Conservation (phyloP, 2,888 invertebrate genomes). For the Brenthis hecate region DNA sequence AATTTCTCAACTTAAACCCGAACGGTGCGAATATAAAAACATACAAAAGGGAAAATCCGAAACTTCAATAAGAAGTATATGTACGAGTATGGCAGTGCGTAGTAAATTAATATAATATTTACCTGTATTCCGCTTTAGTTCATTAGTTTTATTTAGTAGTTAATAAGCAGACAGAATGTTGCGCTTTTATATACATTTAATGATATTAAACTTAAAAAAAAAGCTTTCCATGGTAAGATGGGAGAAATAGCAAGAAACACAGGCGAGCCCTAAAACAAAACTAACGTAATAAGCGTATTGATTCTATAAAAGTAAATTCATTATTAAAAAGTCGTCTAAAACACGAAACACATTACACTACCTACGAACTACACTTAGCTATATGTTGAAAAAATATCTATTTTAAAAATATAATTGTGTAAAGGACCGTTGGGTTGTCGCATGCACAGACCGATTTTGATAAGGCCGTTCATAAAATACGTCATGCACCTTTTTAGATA, state of each 20-base stretch:
- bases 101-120: slow-evolving; percentile 47
- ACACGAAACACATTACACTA: slow-evolving; percentile 1
- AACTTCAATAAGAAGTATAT: slow-evolving; percentile 15
- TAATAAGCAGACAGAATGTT: not conserved
- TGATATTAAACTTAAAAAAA: not conserved
- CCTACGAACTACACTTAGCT: slow-evolving; percentile 19
- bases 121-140: slow-evolving; percentile 22
- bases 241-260: not conserved
- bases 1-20: no score
- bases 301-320: slow-evolving; percentile 52
- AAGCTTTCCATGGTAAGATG: not conserved
- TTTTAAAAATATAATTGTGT: slow-evolving; percentile 28
- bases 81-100: slow-evolving; percentile 67
- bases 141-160: not conserved
- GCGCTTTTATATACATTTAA: no score
- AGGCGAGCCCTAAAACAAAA: slow-evolving; percentile 22
- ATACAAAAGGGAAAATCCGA: no score
- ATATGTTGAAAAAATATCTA: slow-evolving; percentile 35
- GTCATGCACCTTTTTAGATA: no score
- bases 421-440: slow-evolving; percentile 7
- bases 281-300: slow-evolving; percentile 75
- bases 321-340: slow-evolving; percentile 41
- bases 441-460: slow-evolving; percentile 12
- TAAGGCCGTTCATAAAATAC: not conserved
- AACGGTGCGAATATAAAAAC: no score